Conservation (phyloP, 2,797 vertebrate genomes). For the Paedocypris micromegethes region DNA sequence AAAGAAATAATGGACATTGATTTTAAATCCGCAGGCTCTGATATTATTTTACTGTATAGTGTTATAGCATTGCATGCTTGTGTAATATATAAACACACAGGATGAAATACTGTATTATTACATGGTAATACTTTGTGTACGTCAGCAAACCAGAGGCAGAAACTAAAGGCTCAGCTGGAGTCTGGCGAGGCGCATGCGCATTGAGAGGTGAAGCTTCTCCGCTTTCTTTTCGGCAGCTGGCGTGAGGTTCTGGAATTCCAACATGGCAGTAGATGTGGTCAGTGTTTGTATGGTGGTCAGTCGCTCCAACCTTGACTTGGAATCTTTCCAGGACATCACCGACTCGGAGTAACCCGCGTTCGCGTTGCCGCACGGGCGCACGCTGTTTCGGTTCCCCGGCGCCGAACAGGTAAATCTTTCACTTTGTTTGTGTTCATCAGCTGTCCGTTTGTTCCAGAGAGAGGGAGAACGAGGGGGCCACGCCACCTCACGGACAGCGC, state of each 20-base stretch:
- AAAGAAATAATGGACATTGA: neutral
- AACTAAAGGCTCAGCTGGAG: constrained; percentile 8
- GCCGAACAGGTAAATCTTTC: constrained; percentile 79
- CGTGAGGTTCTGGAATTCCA: constrained; percentile 93
- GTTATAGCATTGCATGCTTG: too few species aligned
- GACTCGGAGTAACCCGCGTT: constrained; percentile 72
- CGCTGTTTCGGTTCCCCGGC: constrained; percentile 62
- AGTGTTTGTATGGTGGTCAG: constrained; percentile 68
- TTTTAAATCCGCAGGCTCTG: constrained; percentile 7
- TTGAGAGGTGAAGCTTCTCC: constrained; percentile 63
- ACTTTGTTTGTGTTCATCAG: constrained; percentile 40
- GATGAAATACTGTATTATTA: too few species aligned
- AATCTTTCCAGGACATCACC: constrained; percentile 76
- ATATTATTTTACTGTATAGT: neutral
- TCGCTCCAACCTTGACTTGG: constrained; percentile 87
- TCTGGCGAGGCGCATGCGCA: constrained; percentile 79
- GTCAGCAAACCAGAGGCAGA: constrained; percentile 7
- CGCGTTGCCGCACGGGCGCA: constrained; percentile 59
- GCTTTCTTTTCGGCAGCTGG: constrained; percentile 92
- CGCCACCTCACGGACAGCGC: constrained; percentile 42
- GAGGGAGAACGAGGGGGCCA: constrained; percentile 36
- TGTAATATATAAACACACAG: too few species aligned
- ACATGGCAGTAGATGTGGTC: constrained; percentile 88
- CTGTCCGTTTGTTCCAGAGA: constrained; percentile 31
- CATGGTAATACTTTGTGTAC: neutral